Evolutionary conservation across 2,888 invertebrate genomes (phyloP).

Genomic region (Torymus auratus): DNA sequence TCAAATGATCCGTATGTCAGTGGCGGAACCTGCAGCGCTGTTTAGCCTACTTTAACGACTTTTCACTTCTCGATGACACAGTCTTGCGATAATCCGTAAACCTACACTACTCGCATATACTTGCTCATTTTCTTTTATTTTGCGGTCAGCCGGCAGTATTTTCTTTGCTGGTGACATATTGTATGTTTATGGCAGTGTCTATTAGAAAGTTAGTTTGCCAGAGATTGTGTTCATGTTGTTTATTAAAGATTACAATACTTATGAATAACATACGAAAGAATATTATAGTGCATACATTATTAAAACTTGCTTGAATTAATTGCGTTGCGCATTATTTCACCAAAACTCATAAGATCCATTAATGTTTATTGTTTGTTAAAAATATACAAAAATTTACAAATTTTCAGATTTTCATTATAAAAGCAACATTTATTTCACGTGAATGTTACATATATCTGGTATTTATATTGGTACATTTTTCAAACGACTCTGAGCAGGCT

Average conservation of each 20-base stretch:
- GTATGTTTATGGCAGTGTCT: not conserved
- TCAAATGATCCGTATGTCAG: not conserved
- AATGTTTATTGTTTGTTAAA: too few species aligned
- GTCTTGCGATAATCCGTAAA: slow-evolving; percentile 22
- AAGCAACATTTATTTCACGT: too few species aligned
- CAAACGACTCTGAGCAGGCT: not conserved
- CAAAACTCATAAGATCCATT: too few species aligned
- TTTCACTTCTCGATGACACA: slow-evolving; percentile 46
- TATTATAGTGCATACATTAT: too few species aligned
- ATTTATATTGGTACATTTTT: not conserved
- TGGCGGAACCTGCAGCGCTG: slow-evolving; percentile 11
- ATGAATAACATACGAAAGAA: too few species aligned
- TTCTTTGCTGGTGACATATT: slow-evolving; percentile 20
- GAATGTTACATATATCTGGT: not conserved
- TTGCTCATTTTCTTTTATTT: slow-evolving; percentile 7
- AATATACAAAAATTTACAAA: too few species aligned
- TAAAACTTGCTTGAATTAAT: too few species aligned
- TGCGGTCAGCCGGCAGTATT: slow-evolving; percentile 26
- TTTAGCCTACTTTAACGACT: slow-evolving; percentile 14
- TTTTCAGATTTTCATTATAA: too few species aligned
- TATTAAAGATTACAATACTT: too few species aligned
- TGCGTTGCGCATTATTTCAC: too few species aligned
- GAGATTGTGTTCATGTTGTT: not conserved
- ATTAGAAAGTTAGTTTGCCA: slow-evolving; percentile 25
- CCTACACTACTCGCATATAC: slow-evolving; percentile 12